phyloP scores from a whole-genome alignment of 2,797 vertebrate species.

The Sciurus vulgaris region DNA sequence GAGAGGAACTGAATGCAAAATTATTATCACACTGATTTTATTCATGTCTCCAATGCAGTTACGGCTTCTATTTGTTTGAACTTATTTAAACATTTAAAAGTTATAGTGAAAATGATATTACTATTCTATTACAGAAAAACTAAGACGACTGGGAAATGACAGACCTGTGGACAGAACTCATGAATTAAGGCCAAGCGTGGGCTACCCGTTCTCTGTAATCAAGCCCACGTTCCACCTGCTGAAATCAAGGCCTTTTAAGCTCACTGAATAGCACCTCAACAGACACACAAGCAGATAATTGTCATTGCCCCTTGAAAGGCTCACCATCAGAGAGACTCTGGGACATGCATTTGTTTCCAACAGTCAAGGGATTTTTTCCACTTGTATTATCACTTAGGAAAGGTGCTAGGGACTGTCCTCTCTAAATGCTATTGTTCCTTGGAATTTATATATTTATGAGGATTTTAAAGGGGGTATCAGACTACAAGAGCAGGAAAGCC shows the following conservation, averaged over 20 bases:
- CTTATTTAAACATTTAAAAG: conserved; percentile 28
- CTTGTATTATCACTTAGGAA: not conserved
- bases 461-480: not conserved
- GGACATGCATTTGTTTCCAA: not conserved
- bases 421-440: not conserved
- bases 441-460: not conserved
- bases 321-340: not conserved
- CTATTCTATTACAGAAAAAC: conserved; percentile 40
- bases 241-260: not conserved
- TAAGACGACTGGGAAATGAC: not conserved
- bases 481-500: not conserved
- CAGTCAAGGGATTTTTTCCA: conserved; percentile 27
- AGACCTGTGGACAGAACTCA: conserved; percentile 3
- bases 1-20: not conserved
- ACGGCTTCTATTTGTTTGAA: conserved; percentile 10
- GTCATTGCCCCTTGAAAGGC: not conserved
- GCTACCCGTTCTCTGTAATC: not conserved
- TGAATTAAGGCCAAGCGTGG: not conserved
- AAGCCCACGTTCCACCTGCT: not conserved
- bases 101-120: not conserved
- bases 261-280: not conserved
- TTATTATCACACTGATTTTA: not conserved
- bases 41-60: not conserved
- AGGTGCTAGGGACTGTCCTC: not conserved
- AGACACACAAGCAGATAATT: not conserved